Conservation (phyloP, 2,888 invertebrate genomes). For the Anorthoa munda region DNA sequence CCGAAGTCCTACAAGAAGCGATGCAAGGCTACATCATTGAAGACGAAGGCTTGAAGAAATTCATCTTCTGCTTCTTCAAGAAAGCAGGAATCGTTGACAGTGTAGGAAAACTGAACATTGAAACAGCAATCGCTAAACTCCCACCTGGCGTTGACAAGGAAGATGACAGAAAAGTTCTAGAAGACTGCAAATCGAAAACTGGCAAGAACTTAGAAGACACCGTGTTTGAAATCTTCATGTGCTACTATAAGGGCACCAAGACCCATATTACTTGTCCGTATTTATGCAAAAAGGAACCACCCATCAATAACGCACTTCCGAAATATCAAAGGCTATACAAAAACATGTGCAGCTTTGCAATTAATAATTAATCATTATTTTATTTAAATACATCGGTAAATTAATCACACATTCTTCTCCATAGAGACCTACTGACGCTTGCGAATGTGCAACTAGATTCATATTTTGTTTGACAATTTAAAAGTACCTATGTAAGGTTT, state of each 20-base stretch:
- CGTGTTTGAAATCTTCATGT: conserved; percentile 85
- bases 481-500: too few relatives aligned
- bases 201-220: conserved; percentile 83
- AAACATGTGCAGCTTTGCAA: too few relatives aligned
- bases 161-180: conserved; percentile 81
- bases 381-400: too few relatives aligned
- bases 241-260: conserved; percentile 82
- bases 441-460: too few relatives aligned
- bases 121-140: conserved; percentile 82
- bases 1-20: conserved; percentile 79
- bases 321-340: too few relatives aligned
- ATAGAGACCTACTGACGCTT: too few relatives aligned
- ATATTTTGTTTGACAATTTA: too few relatives aligned
- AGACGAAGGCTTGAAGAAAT: conserved; percentile 85
- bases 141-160: conserved; percentile 81
- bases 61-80: conserved; percentile 86
- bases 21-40: conserved; percentile 84
- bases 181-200: conserved; percentile 81
- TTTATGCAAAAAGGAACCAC: too few relatives aligned
- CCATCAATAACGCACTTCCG: too few relatives aligned
- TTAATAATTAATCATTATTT: too few relatives aligned
- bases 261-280: conserved; percentile 71
- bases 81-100: conserved; percentile 80
- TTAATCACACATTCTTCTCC: too few relatives aligned
- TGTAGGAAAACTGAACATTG: conserved; percentile 85